phyloP scores from a whole-genome alignment of 2,113 vertebrate species.

The Syrmaticus mikado region DNA sequence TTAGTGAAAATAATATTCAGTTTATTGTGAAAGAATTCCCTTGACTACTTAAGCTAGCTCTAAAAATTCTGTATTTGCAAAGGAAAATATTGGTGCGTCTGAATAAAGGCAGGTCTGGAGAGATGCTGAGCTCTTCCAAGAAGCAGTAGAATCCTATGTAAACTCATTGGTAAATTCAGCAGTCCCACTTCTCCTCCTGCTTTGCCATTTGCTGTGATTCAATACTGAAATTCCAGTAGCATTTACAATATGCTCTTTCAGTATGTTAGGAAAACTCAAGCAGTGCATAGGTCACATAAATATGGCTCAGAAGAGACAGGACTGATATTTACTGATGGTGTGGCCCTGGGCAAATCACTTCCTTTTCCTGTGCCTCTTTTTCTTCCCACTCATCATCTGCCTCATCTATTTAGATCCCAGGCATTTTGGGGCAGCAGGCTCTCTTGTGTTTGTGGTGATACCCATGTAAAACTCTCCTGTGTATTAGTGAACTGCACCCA shows the following conservation, averaged over 20 bases:
- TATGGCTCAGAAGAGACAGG: neutral
- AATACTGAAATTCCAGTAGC: slow-evolving; percentile 44
- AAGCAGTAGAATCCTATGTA: neutral
- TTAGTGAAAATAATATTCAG: slow-evolving; percentile 35
- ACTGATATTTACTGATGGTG: slow-evolving; percentile 58
- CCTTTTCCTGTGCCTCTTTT: neutral
- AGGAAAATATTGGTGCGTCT: neutral
- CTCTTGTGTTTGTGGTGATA: neutral
- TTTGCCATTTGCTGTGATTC: slow-evolving; percentile 40
- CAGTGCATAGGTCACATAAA: neutral
- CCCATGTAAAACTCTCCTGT: neutral
- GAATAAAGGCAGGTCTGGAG: slow-evolving; percentile 31
- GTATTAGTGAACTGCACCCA: neutral
- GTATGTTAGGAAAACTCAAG: slow-evolving; percentile 51
- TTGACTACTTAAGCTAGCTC: slow-evolving; percentile 27
- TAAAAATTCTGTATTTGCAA: slow-evolving; percentile 23
- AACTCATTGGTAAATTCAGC: slow-evolving; percentile 28
- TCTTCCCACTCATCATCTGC: slow-evolving; percentile 63
- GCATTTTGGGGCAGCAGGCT: slow-evolving; percentile 1
- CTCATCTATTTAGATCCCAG: slow-evolving; percentile 24
- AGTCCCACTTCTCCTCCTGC: slow-evolving; percentile 29
- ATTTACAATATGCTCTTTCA: slow-evolving; percentile 56
- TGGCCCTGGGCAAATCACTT: slow-evolving; percentile 45
- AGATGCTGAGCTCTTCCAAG: neutral
- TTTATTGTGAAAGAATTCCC: slow-evolving; percentile 14